Evolutionary conservation across 2,888 invertebrate genomes (phyloP).

Genomic region (Drosophila prolongata): DNA sequence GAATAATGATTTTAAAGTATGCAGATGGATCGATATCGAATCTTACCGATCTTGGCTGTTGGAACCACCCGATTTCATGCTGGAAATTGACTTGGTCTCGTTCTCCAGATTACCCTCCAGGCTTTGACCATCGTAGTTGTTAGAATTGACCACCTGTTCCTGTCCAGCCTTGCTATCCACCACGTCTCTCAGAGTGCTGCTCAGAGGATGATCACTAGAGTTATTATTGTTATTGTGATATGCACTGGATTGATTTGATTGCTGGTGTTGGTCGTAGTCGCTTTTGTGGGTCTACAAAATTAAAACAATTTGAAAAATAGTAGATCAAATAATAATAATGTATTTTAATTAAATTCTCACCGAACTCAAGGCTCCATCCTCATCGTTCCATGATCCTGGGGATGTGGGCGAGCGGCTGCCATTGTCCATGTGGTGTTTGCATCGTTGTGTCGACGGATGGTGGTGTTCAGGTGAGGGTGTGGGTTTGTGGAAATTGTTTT

Average conservation of each 20-base stretch:
- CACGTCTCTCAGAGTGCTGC: constrained; percentile 59
- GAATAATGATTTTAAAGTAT: constrained; percentile 5
- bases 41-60: constrained; percentile 91
- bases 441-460: constrained; percentile 32
- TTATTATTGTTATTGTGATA: constrained; percentile 51
- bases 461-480: constrained; percentile 44
- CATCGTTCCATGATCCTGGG: constrained; percentile 84
- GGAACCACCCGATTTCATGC: constrained; percentile 91
- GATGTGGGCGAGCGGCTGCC: constrained; percentile 83
- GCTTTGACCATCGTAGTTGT: constrained; percentile 93
- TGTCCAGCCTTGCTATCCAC: constrained; percentile 67
- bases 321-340: neutral
- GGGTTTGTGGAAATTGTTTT: constrained; percentile 51
- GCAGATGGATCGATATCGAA: neutral
- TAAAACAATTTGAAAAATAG: neutral
- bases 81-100: constrained; percentile 95
- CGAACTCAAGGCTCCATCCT: constrained; percentile 83
- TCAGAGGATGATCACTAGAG: constrained; percentile 54
- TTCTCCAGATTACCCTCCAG: constrained; percentile 97
- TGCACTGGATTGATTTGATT: constrained; percentile 57
- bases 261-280: constrained; percentile 76
- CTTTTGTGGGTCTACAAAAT: constrained; percentile 77
- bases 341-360: constrained; percentile 62
- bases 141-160: constrained; percentile 49
- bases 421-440: constrained; percentile 42